Base-by-base conservation (phyloP, 2,113 vertebrate genomes). In the Phocoena phocoena region DNA sequence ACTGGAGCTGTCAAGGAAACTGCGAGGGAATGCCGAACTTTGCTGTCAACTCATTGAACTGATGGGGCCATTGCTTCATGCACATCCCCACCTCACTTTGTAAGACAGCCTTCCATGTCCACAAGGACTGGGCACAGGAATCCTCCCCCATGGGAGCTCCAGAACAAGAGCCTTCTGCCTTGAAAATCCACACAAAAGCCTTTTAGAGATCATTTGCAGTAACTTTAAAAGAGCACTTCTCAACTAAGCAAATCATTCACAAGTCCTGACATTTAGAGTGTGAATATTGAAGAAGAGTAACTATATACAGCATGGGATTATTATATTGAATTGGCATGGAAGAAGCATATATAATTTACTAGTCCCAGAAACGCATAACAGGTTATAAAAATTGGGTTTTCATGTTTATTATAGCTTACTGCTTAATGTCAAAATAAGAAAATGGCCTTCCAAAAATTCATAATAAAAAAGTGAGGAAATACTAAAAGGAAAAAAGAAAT, bases 341-440 rank as follows among this genome's bases (percentile, higher is more conserved):
- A 86, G 77, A 62, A 77, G 33, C 21, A 21, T n/a, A 77, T 26
- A 58, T 12, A 76, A 67, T 92, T 92, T 60, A 73, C 74, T 95
- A 44, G 74, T 67, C 85, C 60, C 71, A 31, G 50, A 93, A 96
- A 86, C 63, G n/a, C 31, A 31, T 70, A 90, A 88, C 50, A 36
- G 53, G 53, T 92, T 93, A 68, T 83, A 79, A 97, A 87, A 81
- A 93, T 85, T 73, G 77, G 50, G 79, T 65, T 94, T 95, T 79
- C 28, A 2, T 87, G 63, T 71, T 95, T 92, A 92, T 96, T 96
- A 80, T 55, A 76, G 44, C 85, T 93, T 70, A 79, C 33, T 77
- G 25, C 65, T 92, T 93, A 95, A 76, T 93, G 80, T 86, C 82
- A 93, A 93, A 95, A 93, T 94, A 63, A 63, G 60, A 95, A 88